phyloP scores from a whole-genome alignment of 2,797 vertebrate species.

The Gymnopithys bicolor region DNA sequence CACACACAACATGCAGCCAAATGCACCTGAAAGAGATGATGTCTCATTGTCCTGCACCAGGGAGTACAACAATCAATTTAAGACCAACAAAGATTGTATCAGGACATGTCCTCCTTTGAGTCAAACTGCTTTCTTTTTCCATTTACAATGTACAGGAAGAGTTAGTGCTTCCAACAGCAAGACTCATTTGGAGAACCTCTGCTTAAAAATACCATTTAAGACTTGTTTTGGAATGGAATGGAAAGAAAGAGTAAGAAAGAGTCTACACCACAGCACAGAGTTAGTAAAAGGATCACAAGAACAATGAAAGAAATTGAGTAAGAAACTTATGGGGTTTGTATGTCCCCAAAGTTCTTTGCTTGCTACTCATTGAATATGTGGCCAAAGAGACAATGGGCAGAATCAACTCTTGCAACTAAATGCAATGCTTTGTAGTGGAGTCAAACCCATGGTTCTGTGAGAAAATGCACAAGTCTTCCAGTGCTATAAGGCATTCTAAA shows the following conservation, averaged over 20 bases:
- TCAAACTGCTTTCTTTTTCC: background rate
- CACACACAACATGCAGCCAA: background rate
- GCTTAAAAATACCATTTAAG: background rate
- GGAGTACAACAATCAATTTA: background rate
- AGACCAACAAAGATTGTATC: background rate
- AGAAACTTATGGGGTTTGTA: accelerated
- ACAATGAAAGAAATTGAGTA: background rate
- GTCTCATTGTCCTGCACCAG: background rate
- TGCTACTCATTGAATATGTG: accelerated
- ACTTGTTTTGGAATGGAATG: background rate
- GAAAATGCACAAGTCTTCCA: background rate
- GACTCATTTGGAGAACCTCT: background rate
- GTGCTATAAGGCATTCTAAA: background rate
- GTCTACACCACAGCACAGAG: background rate
- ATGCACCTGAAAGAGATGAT: background rate
- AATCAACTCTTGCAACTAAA: background rate
- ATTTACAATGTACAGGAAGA: background rate
- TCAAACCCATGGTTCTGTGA: background rate
- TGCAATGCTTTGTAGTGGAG: background rate
- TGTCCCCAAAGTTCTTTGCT: background rate
- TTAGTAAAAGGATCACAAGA: background rate
- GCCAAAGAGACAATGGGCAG: background rate
- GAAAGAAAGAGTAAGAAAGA: background rate
- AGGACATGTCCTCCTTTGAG: background rate
- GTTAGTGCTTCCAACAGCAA: background rate